Conservation (phyloP, 2,113 vertebrate genomes). For the Pelobates fuscus region DNA sequence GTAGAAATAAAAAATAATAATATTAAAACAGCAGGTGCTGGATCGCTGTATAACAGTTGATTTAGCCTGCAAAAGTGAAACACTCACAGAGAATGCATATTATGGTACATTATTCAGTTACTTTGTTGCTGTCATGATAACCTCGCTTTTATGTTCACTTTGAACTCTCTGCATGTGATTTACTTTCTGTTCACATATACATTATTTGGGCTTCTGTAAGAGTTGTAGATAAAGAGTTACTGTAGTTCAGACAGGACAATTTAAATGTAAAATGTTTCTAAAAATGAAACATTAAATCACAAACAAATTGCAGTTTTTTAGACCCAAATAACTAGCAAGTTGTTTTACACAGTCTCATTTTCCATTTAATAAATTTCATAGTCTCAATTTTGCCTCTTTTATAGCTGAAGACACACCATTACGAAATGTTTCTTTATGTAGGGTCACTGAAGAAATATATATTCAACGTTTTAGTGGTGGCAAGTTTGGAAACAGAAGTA, state of each 20-base stretch:
- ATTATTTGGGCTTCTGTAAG: neutral
- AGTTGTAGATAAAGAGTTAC: neutral
- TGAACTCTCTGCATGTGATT: neutral
- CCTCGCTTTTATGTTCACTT: neutral
- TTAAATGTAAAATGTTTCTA: slow-evolving; percentile 10
- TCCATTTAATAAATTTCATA: slow-evolving; percentile 29
- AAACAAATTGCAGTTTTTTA: slow-evolving; percentile 13
- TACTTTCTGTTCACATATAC: neutral
- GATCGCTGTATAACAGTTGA: too few relatives aligned
- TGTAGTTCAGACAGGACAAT: neutral
- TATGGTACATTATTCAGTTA: too few relatives aligned
- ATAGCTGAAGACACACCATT: neutral
- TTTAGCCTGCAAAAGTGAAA: too few relatives aligned
- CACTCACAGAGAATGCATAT: too few relatives aligned
- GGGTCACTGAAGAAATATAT: slow-evolving; percentile 10
- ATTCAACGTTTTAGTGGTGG: neutral
- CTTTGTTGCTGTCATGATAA: neutral
- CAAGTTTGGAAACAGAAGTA: neutral
- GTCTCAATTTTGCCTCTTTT: slow-evolving; percentile 7
- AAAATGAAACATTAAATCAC: slow-evolving; percentile 29
- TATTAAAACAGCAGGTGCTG: too few relatives aligned
- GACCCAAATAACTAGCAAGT: slow-evolving; percentile 23
- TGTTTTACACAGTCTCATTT: slow-evolving; percentile 22
- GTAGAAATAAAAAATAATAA: too few relatives aligned
- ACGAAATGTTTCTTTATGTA: slow-evolving; percentile 18